Conservation (phyloP, 2,888 invertebrate genomes). For the Phrixothrix hirtus region DNA sequence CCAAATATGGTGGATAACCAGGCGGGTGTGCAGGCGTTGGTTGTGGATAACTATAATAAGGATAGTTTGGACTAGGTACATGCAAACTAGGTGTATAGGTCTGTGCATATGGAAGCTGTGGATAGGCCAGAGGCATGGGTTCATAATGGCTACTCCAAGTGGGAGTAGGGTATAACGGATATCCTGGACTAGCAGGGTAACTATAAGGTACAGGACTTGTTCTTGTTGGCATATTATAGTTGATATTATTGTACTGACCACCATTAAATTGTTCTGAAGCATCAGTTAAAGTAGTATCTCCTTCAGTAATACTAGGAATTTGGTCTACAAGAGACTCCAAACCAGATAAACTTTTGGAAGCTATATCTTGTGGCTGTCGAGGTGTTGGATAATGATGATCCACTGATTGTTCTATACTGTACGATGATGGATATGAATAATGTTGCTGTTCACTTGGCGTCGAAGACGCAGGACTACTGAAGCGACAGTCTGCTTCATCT, state of each 20-base stretch:
- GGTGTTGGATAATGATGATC: slow-evolving; percentile 56
- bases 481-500: slow-evolving; percentile 58
- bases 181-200: slow-evolving; percentile 50
- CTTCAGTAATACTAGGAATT: slow-evolving; percentile 85
- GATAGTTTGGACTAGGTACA: slow-evolving; percentile 72
- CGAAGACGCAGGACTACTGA: slow-evolving; percentile 58
- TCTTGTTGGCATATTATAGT: slow-evolving; percentile 55
- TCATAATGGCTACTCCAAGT: slow-evolving; percentile 55
- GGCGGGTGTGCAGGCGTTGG: slow-evolving; percentile 54
- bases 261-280: slow-evolving; percentile 42
- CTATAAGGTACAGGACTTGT: slow-evolving; percentile 53
- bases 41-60: slow-evolving; percentile 59
- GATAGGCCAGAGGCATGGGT: slow-evolving; percentile 56
- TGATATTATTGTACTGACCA: slow-evolving; percentile 54
- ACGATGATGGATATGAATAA: slow-evolving; percentile 51
- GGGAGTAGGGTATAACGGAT: slow-evolving; percentile 54
- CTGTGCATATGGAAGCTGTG: slow-evolving; percentile 51
- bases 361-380: slow-evolving; percentile 69
- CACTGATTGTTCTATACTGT: slow-evolving; percentile 52
- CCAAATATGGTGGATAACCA: slow-evolving; percentile 54
- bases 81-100: slow-evolving; percentile 63
- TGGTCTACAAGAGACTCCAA: slow-evolving; percentile 89
- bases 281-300: slow-evolving; percentile 56
- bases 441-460: slow-evolving; percentile 52
- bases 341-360: slow-evolving; percentile 84